A percentile compares a stretch with the other conserved stretches of the same genome.
These are phyloP conservation scores for Falcaria lacertinaria DNA, from an alignment of 2,888 invertebrate species.

Conservation along the genomic window DNA sequence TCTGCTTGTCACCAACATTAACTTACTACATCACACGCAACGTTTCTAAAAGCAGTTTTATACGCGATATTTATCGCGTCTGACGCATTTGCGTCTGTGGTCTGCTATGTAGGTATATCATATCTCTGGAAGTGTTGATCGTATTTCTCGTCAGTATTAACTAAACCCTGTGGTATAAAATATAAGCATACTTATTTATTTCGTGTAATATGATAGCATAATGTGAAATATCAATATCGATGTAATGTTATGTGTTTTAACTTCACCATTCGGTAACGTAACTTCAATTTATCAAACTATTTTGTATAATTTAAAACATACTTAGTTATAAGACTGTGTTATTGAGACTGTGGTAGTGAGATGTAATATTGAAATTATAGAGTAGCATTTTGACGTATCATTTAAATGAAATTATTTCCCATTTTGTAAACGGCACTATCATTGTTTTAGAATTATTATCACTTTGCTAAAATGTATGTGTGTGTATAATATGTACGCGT, in stretches of 20 bases:
- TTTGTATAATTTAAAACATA: slow-evolving; percentile 48
- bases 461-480: slow-evolving; percentile 38
- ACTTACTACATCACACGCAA: no score
- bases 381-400: slow-evolving; percentile 19
- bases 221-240: slow-evolving; percentile 51
- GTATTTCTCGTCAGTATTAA: slow-evolving; percentile 73
- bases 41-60: background rate
- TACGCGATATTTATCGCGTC: no score
- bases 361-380: slow-evolving; percentile 57
- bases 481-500: slow-evolving; percentile 23
- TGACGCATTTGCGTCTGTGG: no score
- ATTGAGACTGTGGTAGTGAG: no score
- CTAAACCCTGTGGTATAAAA: slow-evolving; percentile 63
- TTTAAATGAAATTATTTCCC: slow-evolving; percentile 29
- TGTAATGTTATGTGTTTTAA: slow-evolving; percentile 46
- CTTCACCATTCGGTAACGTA: slow-evolving; percentile 34
- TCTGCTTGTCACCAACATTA: no score
- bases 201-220: slow-evolving; percentile 61
- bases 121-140: slow-evolving; percentile 64
- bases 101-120: slow-evolving; percentile 54
- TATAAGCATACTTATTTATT: slow-evolving; percentile 52
- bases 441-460: slow-evolving; percentile 26
- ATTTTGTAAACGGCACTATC: slow-evolving; percentile 57
- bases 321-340: slow-evolving; percentile 78
- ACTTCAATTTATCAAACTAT: no score